These are phyloP conservation scores for Chromis chromis DNA, from an alignment of 2,797 vertebrate genomes.

Conservation along the genomic window DNA sequence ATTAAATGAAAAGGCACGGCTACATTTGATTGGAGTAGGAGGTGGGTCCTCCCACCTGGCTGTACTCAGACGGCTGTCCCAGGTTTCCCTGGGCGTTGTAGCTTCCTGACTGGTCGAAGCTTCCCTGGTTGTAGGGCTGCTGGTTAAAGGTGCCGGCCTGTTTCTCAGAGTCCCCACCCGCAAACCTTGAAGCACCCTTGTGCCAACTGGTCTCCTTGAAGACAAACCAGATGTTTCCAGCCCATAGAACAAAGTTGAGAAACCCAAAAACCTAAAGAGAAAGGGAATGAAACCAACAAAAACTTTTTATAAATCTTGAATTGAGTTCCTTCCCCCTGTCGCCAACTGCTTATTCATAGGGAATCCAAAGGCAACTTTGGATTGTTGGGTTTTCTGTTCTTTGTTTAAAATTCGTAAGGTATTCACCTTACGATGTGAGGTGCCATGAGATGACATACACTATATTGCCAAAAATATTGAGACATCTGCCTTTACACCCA, in stretches of 20 bases:
- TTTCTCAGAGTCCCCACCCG: conserved; percentile 88
- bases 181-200: conserved; percentile 87
- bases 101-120: conserved; percentile 88
- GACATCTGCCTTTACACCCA: too few species aligned
- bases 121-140: conserved; percentile 86
- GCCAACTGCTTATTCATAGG: too few species aligned
- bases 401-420: too few species aligned
- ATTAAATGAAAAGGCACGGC: conserved; percentile 41
- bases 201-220: conserved; percentile 99
- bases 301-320: not conserved
- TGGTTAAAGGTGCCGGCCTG: conserved; percentile 88
- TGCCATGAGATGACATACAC: too few species aligned
- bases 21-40: conserved; percentile 94
- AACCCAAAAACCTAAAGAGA: conserved; percentile 92
- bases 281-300: conserved; percentile 10
- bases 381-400: too few species aligned
- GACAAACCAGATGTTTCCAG: conserved; percentile 99
- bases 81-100: conserved; percentile 86
- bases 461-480: too few species aligned
- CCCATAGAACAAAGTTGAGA: conserved; percentile 98
- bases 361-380: too few species aligned
- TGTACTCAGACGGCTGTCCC: conserved; percentile 86
- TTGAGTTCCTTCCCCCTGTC: too few species aligned
- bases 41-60: conserved; percentile 90
- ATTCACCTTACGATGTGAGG: too few species aligned